Evolutionary conservation across 2,113 vertebrate species (phyloP).

Genomic region (Solea senegalensis): DNA sequence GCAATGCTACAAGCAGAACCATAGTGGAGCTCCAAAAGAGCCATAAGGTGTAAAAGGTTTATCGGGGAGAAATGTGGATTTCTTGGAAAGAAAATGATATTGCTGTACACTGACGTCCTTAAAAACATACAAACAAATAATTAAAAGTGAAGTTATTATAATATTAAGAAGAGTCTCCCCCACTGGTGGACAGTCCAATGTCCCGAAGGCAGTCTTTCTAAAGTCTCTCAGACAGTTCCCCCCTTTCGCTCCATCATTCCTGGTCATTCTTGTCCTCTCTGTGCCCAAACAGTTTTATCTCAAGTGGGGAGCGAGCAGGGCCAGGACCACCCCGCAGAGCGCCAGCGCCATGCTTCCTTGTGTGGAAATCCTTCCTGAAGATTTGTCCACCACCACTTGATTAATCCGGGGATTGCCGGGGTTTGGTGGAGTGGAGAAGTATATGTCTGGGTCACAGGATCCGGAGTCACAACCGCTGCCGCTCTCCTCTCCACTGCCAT

Average conservation of each 20-base stretch:
- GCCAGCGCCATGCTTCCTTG: slow-evolving; percentile 63
- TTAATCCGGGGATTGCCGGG: slow-evolving; percentile 43
- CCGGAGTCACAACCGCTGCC: slow-evolving; percentile 90
- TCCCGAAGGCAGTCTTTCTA: slow-evolving; percentile 80
- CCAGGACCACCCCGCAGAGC: slow-evolving; percentile 67
- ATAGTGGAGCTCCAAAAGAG: slow-evolving; percentile 45
- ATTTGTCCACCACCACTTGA: slow-evolving; percentile 31
- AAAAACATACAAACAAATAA: slow-evolving; percentile 73
- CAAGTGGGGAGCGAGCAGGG: slow-evolving; percentile 68
- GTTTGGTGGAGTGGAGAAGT: slow-evolving; percentile 83
- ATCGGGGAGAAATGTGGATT: slow-evolving; percentile 34
- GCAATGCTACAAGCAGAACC: slow-evolving; percentile 52
- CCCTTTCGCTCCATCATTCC: slow-evolving; percentile 63
- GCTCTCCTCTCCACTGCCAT: slow-evolving; percentile 88
- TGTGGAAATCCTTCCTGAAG: slow-evolving; percentile 29
- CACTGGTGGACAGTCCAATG: slow-evolving; percentile 70
- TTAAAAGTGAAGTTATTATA: slow-evolving; percentile 82
- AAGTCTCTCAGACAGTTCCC: slow-evolving; percentile 77
- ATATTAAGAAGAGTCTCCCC: slow-evolving; percentile 76
- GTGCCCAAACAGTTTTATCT: slow-evolving; percentile 75
- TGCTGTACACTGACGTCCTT: slow-evolving; percentile 76
- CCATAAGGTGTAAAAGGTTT: slow-evolving; percentile 25
- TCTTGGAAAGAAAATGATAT: slow-evolving; percentile 59
- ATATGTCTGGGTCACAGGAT: slow-evolving; percentile 83
- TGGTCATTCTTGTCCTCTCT: slow-evolving; percentile 44